phyloP scores from a whole-genome alignment of 1,140 invertebrate species.

The Drusus annulatus region DNA sequence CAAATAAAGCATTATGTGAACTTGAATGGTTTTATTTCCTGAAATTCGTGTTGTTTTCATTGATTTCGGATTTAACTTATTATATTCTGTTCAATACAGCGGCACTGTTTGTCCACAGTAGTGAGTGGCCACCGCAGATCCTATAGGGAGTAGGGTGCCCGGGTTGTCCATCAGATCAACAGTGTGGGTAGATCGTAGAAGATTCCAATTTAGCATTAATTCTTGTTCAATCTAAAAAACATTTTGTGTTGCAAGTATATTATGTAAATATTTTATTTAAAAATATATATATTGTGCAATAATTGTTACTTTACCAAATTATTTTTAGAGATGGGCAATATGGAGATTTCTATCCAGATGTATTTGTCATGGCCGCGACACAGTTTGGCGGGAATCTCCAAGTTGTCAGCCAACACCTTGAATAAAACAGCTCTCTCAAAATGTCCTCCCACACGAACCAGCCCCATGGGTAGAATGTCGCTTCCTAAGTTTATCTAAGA shows the following conservation, averaged over 20 bases:
- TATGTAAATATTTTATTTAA: not conserved
- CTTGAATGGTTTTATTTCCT: not conserved
- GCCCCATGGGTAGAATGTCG: slow-evolving; percentile 74
- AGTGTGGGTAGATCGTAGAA: slow-evolving; percentile 74
- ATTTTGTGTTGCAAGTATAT: not conserved
- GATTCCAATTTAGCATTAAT: slow-evolving; percentile 59
- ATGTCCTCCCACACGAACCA: slow-evolving; percentile 73
- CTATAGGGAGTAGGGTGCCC: slow-evolving; percentile 64
- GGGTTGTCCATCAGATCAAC: slow-evolving; percentile 74
- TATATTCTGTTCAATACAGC: not conserved
- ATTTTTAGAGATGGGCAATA: not conserved
- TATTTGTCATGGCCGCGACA: slow-evolving; percentile 70
- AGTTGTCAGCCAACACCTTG: slow-evolving; percentile 76
- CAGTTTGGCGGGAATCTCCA: slow-evolving; percentile 74
- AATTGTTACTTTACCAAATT: not conserved
- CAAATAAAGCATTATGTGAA: slow-evolving; percentile 27
- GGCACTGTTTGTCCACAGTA: slow-evolving; percentile 14
- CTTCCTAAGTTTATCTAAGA: slow-evolving; percentile 58
- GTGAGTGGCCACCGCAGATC: slow-evolving; percentile 10
- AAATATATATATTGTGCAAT: not conserved
- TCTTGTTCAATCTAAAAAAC: slow-evolving; percentile 28
- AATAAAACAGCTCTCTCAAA: slow-evolving; percentile 78
- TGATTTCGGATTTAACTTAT: no score
- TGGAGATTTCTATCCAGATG: slow-evolving; percentile 76
- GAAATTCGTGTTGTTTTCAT: no score